phyloP scores from a whole-genome alignment of 2,888 invertebrate genomes.

The Byasa hedistus region DNA sequence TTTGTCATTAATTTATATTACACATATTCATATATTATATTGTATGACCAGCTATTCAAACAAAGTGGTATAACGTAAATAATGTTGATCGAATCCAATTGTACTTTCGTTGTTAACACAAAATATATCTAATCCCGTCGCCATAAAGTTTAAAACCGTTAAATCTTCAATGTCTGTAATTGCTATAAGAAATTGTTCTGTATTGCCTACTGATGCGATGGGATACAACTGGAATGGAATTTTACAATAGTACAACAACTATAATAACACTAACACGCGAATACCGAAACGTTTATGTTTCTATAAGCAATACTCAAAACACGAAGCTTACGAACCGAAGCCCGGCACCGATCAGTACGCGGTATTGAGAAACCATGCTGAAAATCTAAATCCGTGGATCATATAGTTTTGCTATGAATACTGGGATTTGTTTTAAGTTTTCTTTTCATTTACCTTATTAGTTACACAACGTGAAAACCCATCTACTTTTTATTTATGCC shows the following conservation, averaged over 20 bases:
- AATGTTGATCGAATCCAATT: background rate
- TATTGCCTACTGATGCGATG: background rate
- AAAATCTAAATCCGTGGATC: too few species aligned
- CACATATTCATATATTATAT: too few species aligned
- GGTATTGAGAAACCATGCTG: background rate
- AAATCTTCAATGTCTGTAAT: background rate
- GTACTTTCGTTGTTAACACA: background rate
- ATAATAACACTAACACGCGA: constrained; percentile 16
- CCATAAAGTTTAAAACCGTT: constrained; percentile 4
- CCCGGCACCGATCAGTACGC: constrained; percentile 2
- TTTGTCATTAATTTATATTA: too few species aligned
- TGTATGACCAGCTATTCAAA: too few species aligned
- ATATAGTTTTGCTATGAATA: too few species aligned
- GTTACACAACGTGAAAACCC: too few species aligned
- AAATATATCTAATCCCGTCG: background rate
- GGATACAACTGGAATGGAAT: constrained; percentile 8
- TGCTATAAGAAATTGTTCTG: too few species aligned
- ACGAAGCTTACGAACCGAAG: background rate
- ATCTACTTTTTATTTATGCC: too few species aligned
- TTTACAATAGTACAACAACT: background rate
- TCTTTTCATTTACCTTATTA: too few species aligned
- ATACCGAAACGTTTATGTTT: constrained; percentile 7
- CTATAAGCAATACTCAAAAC: constrained; percentile 20
- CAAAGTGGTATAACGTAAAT: too few species aligned
- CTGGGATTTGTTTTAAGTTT: too few species aligned